Evolutionary conservation across 2,113 vertebrate genomes (phyloP).

Genomic region (Labrus mixtus): DNA sequence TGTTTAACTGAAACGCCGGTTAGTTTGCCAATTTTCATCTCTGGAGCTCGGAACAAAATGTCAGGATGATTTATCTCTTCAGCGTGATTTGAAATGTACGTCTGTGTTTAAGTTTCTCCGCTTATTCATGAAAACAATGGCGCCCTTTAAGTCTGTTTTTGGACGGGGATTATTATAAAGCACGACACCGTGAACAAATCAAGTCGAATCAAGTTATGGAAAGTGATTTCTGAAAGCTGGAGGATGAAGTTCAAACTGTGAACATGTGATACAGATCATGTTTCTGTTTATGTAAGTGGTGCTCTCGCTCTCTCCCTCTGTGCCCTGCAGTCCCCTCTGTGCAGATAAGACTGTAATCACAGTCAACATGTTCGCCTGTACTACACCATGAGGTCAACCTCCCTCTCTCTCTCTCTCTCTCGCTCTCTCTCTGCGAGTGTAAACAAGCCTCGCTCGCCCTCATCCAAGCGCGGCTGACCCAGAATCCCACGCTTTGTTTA

Average conservation of each 20-base stretch:
- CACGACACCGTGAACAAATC: too few relatives aligned
- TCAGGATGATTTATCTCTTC: too few relatives aligned
- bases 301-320: too few relatives aligned
- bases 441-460: slow-evolving; percentile 17
- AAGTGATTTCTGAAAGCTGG: background rate
- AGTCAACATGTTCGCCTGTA: background rate
- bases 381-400: background rate
- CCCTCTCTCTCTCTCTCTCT: background rate
- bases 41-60: too few relatives aligned
- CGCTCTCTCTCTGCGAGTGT: background rate
- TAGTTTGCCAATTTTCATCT: too few relatives aligned
- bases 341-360: background rate
- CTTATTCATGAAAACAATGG: too few relatives aligned
- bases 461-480: slow-evolving; percentile 1
- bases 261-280: background rate
- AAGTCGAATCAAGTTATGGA: too few relatives aligned
- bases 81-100: too few relatives aligned
- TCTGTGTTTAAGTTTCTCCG: too few relatives aligned
- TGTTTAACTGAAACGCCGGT: too few relatives aligned
- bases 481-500: slow-evolving; percentile 19
- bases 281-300: slow-evolving; percentile 9
- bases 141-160: too few relatives aligned
- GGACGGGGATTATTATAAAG: too few relatives aligned
- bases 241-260: background rate
- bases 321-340: background rate